Base-by-base conservation (phyloP, 2,888 invertebrate genomes). In the Drosophila meridiana region DNA sequence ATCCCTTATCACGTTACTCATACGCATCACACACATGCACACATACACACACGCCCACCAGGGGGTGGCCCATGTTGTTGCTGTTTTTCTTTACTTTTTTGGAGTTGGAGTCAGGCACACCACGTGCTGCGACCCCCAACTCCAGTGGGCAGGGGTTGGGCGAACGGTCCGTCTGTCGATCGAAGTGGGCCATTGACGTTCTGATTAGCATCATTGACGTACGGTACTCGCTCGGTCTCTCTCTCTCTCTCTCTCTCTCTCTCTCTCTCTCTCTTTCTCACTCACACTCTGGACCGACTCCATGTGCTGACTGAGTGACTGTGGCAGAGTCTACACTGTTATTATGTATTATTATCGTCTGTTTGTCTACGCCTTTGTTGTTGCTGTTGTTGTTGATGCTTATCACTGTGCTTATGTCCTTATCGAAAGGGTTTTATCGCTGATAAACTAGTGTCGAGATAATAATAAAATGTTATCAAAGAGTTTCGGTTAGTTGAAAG, bases 371-470 rank as follows among this genome's bases (percentile, higher is more conserved):
- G 63, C 66, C 59, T 50, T 71, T 63, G 67, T 57, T 61, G 55
- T 52, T 62, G 52, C 64, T 71, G 73, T 50, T 72, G 59, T 50
- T 62, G 64, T 38, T 64, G 20, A 20, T 20, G 81, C 78, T 87
- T 84, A 89, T 84, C 89, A 84, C 81, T 68, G 87, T 87, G 71
- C 84, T 84, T 76, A 82, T 68, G 56, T 79, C 85, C 90, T 89
- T 85, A 85, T 85, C 85, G 74, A 67, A 72, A 52, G 73, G 85
- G 69, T 73, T 80, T 89, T 87, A 87, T 89, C 86, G 61, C 70
- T 85, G 90, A 85, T 85, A 85, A 89, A 84, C 90, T 81, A 87
- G 87, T 85, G 85, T 85, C 67, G 60, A 56, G 75, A 89, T 87
- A 76, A 85, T 79, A 87, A 76, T 64, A 66, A 87, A 83, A 73